Base-by-base conservation (phyloP, 2,888 invertebrate species). In the Sarcophaga caerulescens region DNA sequence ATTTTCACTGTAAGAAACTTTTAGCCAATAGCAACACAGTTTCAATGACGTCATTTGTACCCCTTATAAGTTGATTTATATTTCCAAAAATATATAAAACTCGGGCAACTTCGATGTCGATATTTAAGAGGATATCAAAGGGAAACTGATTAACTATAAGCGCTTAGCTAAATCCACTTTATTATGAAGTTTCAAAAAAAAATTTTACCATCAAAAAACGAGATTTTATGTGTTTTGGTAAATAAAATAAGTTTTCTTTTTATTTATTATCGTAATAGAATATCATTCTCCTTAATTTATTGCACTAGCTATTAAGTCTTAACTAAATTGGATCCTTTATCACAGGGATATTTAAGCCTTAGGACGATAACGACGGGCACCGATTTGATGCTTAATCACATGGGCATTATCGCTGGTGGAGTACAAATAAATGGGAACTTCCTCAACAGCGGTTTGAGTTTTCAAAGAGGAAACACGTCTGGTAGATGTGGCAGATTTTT, bases 401-500 rank as follows among this genome's bases (percentile, higher is more conserved):
- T 88, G 88, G 8, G 85, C 82, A 25, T 88, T 88, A 76, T 92
- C 92, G 73, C 88, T 88, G 88, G 91, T 90, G 14, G 92, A 90
- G 84, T 92, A 92, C 85, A 92, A 88, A 74, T 90, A 90, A 74
- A 92, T 85, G 0, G 92, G 92, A 65, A 90, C 90, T 88, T 91
- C 91, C 85, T 91, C 91, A 17, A 92, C 89, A 19, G 89, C 87
- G 63, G 90, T 89, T 88, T 89, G 90, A 10, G 88, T 87, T 66
- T 89, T 90, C 2, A 90, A 79, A 1, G 89, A 88, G 8, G 89
- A 77, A 44, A 89, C 90, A 62, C 91, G 90, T 25, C 90, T 88
- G 52, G 76, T 84, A 1, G 89, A 63, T 0, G 71, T 66, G 1
- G 52, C 71, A 1, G 73, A 62, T 4, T 77, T 35, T 45, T 88